These are phyloP conservation scores for Saturnia pavonia DNA, from an alignment of 2,888 invertebrate genomes.

Conservation along the genomic window DNA sequence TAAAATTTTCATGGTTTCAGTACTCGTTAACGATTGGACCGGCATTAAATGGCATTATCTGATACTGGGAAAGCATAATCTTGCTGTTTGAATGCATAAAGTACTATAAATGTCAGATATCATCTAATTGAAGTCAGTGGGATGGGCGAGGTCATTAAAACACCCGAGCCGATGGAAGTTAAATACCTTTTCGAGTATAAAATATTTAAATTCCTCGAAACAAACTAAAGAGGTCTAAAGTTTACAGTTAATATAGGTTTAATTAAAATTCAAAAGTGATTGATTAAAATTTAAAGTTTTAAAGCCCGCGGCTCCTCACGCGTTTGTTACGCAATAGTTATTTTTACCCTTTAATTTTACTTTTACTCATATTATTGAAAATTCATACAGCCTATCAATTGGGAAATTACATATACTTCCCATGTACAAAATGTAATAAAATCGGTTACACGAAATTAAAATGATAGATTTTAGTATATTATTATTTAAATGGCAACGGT, in stretches of 20 bases:
- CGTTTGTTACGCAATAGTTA: no score
- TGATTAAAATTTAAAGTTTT: constrained; percentile 26
- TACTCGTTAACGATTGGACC: constrained; percentile 71
- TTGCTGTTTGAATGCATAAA: constrained; percentile 65
- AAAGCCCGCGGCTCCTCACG: no score
- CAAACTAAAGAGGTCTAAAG: constrained; percentile 52
- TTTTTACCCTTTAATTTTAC: no score
- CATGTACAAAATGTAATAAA: no score
- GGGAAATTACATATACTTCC: no score
- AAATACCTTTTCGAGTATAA: constrained; percentile 57
- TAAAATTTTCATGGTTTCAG: constrained; percentile 74
- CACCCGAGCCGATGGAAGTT: constrained; percentile 49
- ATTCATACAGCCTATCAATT: no score
- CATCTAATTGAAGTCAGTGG: constrained; percentile 77
- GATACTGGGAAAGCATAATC: constrained; percentile 64
- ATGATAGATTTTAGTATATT: no score
- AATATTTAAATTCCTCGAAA: constrained; percentile 72
- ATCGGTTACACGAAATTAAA: no score
- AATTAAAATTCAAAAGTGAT: constrained; percentile 55
- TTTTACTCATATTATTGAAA: no score
- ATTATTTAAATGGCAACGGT: no score
- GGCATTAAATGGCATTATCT: constrained; percentile 75
- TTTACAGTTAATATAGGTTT: constrained; percentile 50
- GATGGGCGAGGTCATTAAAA: constrained; percentile 68
- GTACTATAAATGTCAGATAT: constrained; percentile 80